Conservation (phyloP, 2,113 vertebrate species). For the Hippocampus guttulatus region DNA sequence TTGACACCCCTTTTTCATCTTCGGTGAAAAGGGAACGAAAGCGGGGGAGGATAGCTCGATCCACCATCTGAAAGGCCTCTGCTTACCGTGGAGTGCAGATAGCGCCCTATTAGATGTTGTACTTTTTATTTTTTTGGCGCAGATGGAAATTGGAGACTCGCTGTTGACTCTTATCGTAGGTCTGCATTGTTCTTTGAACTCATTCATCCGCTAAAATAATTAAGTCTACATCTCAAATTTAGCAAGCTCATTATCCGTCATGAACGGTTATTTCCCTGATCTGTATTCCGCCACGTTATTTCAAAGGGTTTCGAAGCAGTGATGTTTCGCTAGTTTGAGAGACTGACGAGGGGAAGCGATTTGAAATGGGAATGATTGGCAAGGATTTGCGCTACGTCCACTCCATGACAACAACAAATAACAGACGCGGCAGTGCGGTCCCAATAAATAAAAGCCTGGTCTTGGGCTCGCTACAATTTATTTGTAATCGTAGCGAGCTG, state of each 20-base stretch:
- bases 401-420: conserved; percentile 4
- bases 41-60: conserved; percentile 6
- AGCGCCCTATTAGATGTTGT: conserved; percentile 49
- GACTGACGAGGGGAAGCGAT: background rate
- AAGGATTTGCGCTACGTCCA: background rate
- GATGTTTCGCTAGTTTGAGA: background rate
- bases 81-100: conserved; percentile 49
- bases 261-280: conserved; percentile 6
- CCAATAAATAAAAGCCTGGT: background rate
- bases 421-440: conserved; percentile 3
- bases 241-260: conserved; percentile 24
- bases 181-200: conserved; percentile 34
- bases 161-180: conserved; percentile 49
- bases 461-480: conserved; percentile 30
- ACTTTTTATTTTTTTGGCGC: conserved; percentile 47
- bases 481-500: conserved; percentile 36
- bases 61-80: conserved; percentile 24
- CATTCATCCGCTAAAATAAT: conserved; percentile 50
- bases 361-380: background rate
- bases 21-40: background rate
- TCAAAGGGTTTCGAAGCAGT: conserved; percentile 3
- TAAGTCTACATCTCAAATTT: conserved; percentile 31
- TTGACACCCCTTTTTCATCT: conserved; percentile 28
- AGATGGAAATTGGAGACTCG: conserved; percentile 60
- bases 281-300: conserved; percentile 32